Evolutionary conservation across 2,888 invertebrate genomes (phyloP).

Genomic region (Meandrusa payeni): DNA sequence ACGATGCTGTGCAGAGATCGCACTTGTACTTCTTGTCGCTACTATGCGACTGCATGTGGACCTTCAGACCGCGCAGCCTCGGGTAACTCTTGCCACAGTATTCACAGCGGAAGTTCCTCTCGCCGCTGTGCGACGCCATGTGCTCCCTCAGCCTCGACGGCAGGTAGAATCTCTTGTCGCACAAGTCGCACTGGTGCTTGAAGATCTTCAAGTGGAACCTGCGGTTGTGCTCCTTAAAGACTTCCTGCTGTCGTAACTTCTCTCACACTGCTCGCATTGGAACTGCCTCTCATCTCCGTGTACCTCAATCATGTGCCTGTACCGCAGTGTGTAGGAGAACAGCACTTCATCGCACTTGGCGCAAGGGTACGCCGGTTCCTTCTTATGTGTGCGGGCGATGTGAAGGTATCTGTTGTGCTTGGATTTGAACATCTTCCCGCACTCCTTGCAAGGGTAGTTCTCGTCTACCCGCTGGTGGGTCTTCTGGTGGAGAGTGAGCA

Average conservation of each 20-base stretch:
- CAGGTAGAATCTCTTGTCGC: constrained; percentile 74
- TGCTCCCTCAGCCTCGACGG: constrained; percentile 66
- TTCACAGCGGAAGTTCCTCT: constrained; percentile 60
- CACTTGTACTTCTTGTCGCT: constrained; percentile 78
- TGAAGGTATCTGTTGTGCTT: constrained; percentile 64
- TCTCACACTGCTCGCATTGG: constrained; percentile 61
- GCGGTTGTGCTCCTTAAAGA: constrained; percentile 60
- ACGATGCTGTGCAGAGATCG: constrained; percentile 70
- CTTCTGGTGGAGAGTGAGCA: constrained; percentile 61
- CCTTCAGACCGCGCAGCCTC: constrained; percentile 60
- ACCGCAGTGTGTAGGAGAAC: constrained; percentile 56
- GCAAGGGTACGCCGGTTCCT: constrained; percentile 64
- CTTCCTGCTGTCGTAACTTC: constrained; percentile 63
- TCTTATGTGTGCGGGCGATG: constrained; percentile 55
- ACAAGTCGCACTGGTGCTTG: constrained; percentile 74
- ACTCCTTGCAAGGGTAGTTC: constrained; percentile 68
- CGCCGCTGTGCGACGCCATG: constrained; percentile 67
- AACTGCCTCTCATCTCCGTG: constrained; percentile 60
- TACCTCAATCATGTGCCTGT: constrained; percentile 60
- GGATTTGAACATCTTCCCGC: constrained; percentile 65
- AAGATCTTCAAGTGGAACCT: constrained; percentile 61
- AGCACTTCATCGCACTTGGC: constrained; percentile 63
- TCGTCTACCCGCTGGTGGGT: constrained; percentile 59
- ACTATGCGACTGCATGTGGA: constrained; percentile 78
- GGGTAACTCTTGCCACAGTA: constrained; percentile 68